Evolutionary conservation across 2,888 invertebrate genomes (phyloP), one percentile per base, ranked within the genome.

Genomic region (Pristionchus japonicus): DNA sequence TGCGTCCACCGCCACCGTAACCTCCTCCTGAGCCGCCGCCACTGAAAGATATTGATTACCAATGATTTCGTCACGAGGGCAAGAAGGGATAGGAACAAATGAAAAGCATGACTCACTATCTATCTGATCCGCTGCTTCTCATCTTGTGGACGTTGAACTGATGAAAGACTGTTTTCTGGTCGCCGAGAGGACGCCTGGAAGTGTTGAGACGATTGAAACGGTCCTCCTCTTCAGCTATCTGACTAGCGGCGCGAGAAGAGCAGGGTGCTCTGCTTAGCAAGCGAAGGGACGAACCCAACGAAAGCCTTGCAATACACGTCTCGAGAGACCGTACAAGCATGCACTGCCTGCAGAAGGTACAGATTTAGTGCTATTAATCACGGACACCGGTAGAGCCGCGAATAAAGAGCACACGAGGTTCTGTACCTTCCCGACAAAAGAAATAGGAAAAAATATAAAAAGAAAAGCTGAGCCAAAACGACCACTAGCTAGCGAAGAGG

Each of bases 151-250:
- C 89, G 88, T 90, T 88, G 85, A 90, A 88, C 64, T 85, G 52
- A 82, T 91, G 91, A 89, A 90, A 91, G 61, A 88, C 87, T 37
- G 88, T 85, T 86, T 90, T 90, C 82, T 91, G 91, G 80, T 91
- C 91, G 47, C 80, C 49, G 40, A 91, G 87, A 17, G 89, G 87
- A n/a, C 74, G 43, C 87, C 86, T 86, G 70, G 70, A 86, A 86
- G 67, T 86, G 70, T 70, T 49, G 67, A 70, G 70, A 47, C 70
- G 31, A 34, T 70, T 86, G 86, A 67, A 67, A 23, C 47, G 64
- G 17, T 86, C 67, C 27, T 86, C 86, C 86, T 86, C 86, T 47
- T 86, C 67, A 17, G 43, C 43, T 67, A 27, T 23, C 15, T 11
- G 40, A 27, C 31, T 67, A 34, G 67, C 86, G 9, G 86, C 64